Base-by-base conservation (phyloP, 2,113 vertebrate species). In the Pitta sordida region DNA sequence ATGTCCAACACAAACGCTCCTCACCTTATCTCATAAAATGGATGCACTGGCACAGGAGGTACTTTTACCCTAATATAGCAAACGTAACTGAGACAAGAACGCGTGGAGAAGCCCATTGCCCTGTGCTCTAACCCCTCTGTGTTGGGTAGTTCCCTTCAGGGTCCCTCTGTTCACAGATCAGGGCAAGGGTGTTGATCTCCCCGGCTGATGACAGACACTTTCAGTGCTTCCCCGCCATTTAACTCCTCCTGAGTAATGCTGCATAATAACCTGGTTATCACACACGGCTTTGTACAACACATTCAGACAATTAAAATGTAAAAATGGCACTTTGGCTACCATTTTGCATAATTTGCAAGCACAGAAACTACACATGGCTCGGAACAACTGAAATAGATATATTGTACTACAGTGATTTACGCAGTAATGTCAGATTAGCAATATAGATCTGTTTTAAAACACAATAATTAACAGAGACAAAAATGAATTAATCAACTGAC, bases 401-500 rank as follows among this genome's bases (percentile, higher is more conserved):
- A 97, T 96, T 96, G 86, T 94, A 81, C 91, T 92, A 55, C 75
- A 91, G 41, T 96, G 96, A 98, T 98, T 98, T 97, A 97, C 95
- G 96, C 51, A 27, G 96, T 91, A 97, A 96, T 97, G 97, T 98
- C 97, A 97, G 97, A 98, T 98, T 98, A 97, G 94, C 97, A 97
- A 97, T 97, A 98, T 91, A 94, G 96, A 96, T 98, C 96, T 95
- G 97, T 96, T 98, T 97, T 97, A 97, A 98, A 97, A 95, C 95
- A 96, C 89, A 94, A 96, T 97, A 97, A 98, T 98, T 98, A 98
- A 97, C 96, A 96, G 95, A 96, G 96, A 94, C 95, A 97, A 97
- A 94, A 96, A 96, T 94, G 88, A 98, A 98, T 97, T 98, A 96
- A 97, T 97, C 97, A 97, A 73, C 95, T 96, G 95, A 97, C 97